phyloP scores from a whole-genome alignment of 2,113 vertebrate species.

The Narcine bancroftii region DNA sequence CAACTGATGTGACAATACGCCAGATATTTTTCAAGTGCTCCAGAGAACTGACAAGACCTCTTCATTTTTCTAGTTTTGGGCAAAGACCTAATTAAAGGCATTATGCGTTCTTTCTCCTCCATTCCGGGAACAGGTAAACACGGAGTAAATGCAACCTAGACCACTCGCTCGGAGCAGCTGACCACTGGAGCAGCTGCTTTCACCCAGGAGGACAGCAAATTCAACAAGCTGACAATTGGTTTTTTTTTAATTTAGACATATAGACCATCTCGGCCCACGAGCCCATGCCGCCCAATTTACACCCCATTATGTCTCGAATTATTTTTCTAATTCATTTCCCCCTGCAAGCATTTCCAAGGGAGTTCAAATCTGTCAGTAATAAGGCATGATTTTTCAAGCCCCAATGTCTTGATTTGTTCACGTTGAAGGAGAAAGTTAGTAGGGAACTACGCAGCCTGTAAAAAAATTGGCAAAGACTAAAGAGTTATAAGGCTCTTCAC shows the following conservation, averaged over 20 bases:
- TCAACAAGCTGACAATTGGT: neutral
- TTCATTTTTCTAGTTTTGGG: neutral
- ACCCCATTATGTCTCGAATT: too few relatives aligned
- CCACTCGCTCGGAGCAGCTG: neutral
- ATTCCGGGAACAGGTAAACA: neutral
- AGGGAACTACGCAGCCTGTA: neutral
- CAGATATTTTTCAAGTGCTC: neutral
- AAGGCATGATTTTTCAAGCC: neutral
- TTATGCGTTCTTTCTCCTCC: neutral
- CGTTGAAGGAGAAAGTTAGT: neutral
- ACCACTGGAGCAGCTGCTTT: neutral
- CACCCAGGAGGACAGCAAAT: neutral
- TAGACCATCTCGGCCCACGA: too few relatives aligned
- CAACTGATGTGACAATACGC: neutral
- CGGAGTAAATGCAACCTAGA: neutral
- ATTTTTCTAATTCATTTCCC: neutral
- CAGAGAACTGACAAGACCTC: neutral
- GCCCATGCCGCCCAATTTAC: too few relatives aligned
- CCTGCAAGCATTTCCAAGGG: too few relatives aligned
- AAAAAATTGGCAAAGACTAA: conserved; percentile 19
- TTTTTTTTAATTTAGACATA: too few relatives aligned
- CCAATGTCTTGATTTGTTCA: neutral
- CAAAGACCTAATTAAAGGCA: neutral
- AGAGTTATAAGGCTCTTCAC: conserved; percentile 7
- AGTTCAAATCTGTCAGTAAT: neutral